phyloP scores from a whole-genome alignment of 35 echinoderm and acorn worm genomes.

The Ptychodera flava region DNA sequence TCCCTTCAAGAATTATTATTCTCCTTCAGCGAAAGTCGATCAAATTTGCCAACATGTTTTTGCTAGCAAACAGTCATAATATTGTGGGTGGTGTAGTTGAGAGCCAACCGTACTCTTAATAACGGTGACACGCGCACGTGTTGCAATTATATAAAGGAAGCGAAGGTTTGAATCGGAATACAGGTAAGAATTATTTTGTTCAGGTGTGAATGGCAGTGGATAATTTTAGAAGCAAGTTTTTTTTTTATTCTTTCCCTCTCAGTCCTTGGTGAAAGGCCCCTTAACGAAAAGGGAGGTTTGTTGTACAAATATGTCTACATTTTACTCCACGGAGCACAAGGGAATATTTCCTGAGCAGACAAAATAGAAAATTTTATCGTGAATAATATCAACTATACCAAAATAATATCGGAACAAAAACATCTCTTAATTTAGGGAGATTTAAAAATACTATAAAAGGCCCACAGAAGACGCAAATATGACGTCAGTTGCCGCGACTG shows the following conservation, averaged over 20 bases:
- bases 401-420: conserved; percentile 2
- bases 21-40: neutral
- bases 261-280: neutral
- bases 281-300: neutral
- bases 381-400: neutral
- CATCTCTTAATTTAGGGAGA: neutral
- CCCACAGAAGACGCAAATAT: neutral
- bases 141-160: neutral
- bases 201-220: too few relatives aligned
- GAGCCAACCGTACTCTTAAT: neutral
- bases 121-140: neutral
- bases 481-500: neutral
- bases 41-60: neutral
- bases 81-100: neutral
- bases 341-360: neutral
- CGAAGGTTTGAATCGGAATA: too few relatives aligned
- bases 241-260: neutral
- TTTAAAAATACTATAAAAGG: neutral
- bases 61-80: neutral
- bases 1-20: neutral
- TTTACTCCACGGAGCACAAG: neutral
- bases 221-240: neutral
- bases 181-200: too few relatives aligned
- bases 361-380: neutral
- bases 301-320: neutral